phyloP scores from a whole-genome alignment of 1,140 invertebrate species.

The Drosophila bipectinata region DNA sequence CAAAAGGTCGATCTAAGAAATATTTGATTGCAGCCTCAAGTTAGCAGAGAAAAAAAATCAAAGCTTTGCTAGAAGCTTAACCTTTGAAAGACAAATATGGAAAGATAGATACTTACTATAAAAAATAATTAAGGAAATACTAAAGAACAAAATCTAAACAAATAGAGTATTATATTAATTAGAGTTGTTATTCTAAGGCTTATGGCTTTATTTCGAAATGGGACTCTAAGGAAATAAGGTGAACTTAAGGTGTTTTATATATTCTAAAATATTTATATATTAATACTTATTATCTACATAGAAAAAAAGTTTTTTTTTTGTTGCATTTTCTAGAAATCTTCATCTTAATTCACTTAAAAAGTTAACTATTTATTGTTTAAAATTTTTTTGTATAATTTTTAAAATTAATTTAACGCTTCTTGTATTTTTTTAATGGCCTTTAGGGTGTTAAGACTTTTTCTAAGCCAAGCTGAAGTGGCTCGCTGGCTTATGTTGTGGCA shows the following conservation, averaged over 20 bases:
- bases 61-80: constrained; percentile 13
- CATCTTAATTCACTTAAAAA: too few species aligned
- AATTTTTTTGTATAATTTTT: background rate
- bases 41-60: constrained; percentile 22
- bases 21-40: constrained; percentile 15
- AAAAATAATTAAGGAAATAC: background rate
- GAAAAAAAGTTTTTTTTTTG: too few species aligned
- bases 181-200: too few species aligned
- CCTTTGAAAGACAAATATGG: background rate
- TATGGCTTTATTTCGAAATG: too few species aligned
- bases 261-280: too few species aligned
- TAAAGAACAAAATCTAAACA: background rate
- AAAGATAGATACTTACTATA: too few species aligned
- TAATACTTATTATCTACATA: too few species aligned
- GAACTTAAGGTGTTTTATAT: too few species aligned
- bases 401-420: too few species aligned
- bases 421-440: background rate
- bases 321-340: too few species aligned
- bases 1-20: constrained; percentile 37
- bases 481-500: constrained; percentile 53
- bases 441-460: constrained; percentile 28
- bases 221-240: too few species aligned
- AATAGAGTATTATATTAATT: background rate
- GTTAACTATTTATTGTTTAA: too few species aligned
- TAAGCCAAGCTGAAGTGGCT: constrained; percentile 14